Percentiles rank a stretch among this genome's conserved stretches.
Conservation (phyloP, 2,797 vertebrate species). For the Poliocrania exsul region DNA sequence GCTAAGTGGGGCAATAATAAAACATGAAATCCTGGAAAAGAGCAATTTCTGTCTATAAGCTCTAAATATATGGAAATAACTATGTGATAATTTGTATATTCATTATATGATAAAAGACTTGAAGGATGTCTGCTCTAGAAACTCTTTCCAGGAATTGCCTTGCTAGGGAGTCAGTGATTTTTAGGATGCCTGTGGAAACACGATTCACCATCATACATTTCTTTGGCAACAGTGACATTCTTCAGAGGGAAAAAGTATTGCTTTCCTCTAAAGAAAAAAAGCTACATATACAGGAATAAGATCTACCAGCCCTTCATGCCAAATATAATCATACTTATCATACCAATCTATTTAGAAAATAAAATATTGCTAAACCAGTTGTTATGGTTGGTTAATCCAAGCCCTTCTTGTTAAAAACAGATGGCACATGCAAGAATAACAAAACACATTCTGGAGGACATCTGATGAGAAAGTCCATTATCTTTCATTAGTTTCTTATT, state of each 20-base stretch:
- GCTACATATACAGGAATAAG: background rate
- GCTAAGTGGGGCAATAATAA: background rate
- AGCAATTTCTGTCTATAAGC: background rate
- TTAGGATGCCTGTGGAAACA: background rate
- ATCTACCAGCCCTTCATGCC: background rate
- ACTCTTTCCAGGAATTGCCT: background rate
- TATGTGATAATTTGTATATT: background rate
- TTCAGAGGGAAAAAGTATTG: background rate
- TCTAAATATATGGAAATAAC: background rate
- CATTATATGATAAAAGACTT: background rate
- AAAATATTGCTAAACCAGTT: constrained; percentile 29
- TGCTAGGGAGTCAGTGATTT: background rate
- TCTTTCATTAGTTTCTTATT: constrained; percentile 35
- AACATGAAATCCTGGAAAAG: background rate
- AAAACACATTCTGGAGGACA: constrained; percentile 13
- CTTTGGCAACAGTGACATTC: background rate
- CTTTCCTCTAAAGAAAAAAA: background rate
- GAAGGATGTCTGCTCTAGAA: background rate
- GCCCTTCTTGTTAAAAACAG: constrained; percentile 38
- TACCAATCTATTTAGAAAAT: constrained; percentile 37
- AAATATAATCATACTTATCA: constrained; percentile 43
- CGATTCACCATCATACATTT: background rate
- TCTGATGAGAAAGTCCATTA: constrained; percentile 30
- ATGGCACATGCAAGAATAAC: constrained; percentile 40
- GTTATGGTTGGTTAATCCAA: constrained; percentile 53